Base-by-base conservation (phyloP, 2,888 invertebrate genomes). In the Quadroppia sp. region DNA sequence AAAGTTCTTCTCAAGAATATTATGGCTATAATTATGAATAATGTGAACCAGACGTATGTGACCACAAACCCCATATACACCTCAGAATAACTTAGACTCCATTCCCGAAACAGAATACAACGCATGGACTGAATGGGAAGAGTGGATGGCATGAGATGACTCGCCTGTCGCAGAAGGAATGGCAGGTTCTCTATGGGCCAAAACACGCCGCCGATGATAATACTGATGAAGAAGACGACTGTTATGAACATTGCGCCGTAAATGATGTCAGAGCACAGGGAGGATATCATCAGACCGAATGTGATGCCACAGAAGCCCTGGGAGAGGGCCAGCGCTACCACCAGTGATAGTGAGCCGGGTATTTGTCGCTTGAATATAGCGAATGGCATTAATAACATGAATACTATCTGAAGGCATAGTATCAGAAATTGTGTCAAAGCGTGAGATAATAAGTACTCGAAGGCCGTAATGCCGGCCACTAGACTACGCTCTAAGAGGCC, bases 121-220 rank as follows among this genome's bases (percentile, higher is more conserved):
- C 94, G 84, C 72, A 93, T 85, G 0, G 92, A 88, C 76, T 88
- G 87, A 0, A 90, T 87, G 0, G 92, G 89, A 71, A 90, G 83
- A 0, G 94, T 94, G 80, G 91, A 89, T 0, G 94, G 94, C 2
- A 91, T 83, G 0, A 84, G 81, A 70, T 87, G 83, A 2, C 91
- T 89, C 56, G 92, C 87, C 80, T 87, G 84, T 81, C 89, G 86
- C 48, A 96, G 13, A n/a, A n/a, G 9, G n/a, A 13, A 13, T 15
- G 95, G 95, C 92, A 96, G 95, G 74, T 94, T 94, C 82, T 95
- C 94, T 76, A 95, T 89, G 75, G 95, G 95, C 95, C 95, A 96
- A 81, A 96, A 92, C 50, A 95, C 94, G 74, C 95, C 95, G 4
- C 80, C 1, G 81, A 79, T 77, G 1, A 71, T 17, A 9, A 71